These are phyloP conservation scores for Oxyteleia sp. DNA, from an alignment of 2,888 invertebrate species.

Conservation along the genomic window DNA sequence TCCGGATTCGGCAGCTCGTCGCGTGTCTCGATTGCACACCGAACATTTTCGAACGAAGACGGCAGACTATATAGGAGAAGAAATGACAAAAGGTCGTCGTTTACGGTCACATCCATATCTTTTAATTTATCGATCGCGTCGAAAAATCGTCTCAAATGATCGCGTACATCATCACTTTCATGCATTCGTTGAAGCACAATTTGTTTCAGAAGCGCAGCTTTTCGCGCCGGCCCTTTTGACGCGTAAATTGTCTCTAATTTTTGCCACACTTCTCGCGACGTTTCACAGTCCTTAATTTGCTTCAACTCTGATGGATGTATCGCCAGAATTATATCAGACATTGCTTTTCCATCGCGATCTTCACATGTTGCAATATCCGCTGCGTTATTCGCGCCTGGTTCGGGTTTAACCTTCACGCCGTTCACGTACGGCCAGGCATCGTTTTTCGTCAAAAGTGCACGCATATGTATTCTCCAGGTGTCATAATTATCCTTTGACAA, in stretches of 20 bases:
- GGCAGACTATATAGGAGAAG: conserved; percentile 25
- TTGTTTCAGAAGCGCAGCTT: conserved; percentile 26
- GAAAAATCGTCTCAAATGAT: conserved; percentile 27
- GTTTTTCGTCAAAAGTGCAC: conserved; percentile 3
- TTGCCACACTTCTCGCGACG: no score
- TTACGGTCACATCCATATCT: conserved; percentile 47
- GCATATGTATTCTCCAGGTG: conserved; percentile 19
- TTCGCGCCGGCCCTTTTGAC: no score
- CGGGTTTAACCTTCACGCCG: conserved; percentile 5
- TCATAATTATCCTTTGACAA: conserved; percentile 3
- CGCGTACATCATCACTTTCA: conserved; percentile 24
- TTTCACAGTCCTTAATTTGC: conserved; percentile 32
- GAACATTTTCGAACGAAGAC: conserved; percentile 34
- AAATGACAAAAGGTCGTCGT: conserved; percentile 29
- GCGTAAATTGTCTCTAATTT: conserved; percentile 24
- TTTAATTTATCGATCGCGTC: conserved; percentile 57
- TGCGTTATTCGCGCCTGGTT: neutral
- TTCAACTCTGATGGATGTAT: conserved; percentile 32
- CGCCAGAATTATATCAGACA: conserved; percentile 31
- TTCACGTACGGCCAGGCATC: conserved; percentile 14
- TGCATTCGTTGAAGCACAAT: conserved; percentile 17
- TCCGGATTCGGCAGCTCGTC: conserved; percentile 49
- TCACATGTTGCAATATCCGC: neutral
- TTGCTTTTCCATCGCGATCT: conserved; percentile 22
- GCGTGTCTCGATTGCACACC: conserved; percentile 61